Evolutionary conservation across 2,113 vertebrate species (phyloP).

Genomic region (Hemicordylus capensis): DNA sequence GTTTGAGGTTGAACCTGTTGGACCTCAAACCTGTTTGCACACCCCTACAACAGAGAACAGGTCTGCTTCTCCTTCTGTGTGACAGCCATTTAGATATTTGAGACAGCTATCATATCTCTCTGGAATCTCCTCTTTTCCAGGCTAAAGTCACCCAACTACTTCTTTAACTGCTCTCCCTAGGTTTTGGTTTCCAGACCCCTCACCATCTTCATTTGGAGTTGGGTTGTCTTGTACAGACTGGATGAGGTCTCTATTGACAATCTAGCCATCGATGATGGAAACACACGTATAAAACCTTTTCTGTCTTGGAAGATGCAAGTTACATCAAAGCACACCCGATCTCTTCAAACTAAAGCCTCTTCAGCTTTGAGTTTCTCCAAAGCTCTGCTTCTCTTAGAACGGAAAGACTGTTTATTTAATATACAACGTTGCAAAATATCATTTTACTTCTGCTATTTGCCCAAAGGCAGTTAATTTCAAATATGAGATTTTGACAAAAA

Average conservation of each 20-base stretch:
- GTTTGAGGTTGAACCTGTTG: too few relatives aligned
- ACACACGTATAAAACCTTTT: background rate
- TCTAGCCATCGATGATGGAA: constrained; percentile 7
- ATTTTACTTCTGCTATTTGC: constrained; percentile 68
- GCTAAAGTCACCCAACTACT: too few relatives aligned
- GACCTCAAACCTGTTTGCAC: too few relatives aligned
- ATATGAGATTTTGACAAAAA: constrained; percentile 70
- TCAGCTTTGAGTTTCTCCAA: constrained; percentile 44
- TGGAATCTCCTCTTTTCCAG: too few relatives aligned
- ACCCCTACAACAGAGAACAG: too few relatives aligned
- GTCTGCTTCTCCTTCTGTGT: too few relatives aligned
- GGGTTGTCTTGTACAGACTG: background rate
- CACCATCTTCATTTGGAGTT: background rate
- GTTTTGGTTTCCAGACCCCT: too few relatives aligned
- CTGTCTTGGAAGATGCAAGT: constrained; percentile 35
- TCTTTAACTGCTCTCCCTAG: too few relatives aligned
- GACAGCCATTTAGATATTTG: too few relatives aligned
- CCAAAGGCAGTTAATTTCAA: constrained; percentile 71
- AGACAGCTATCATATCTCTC: too few relatives aligned
- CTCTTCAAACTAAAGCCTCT: constrained; percentile 62
- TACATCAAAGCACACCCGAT: constrained; percentile 51
- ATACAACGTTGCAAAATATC: constrained; percentile 67
- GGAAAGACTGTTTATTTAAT: constrained; percentile 66
- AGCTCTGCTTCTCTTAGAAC: constrained; percentile 51
- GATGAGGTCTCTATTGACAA: background rate